Conservation (phyloP, 1,140 invertebrate genomes). For the Pseudoatta argentina region DNA sequence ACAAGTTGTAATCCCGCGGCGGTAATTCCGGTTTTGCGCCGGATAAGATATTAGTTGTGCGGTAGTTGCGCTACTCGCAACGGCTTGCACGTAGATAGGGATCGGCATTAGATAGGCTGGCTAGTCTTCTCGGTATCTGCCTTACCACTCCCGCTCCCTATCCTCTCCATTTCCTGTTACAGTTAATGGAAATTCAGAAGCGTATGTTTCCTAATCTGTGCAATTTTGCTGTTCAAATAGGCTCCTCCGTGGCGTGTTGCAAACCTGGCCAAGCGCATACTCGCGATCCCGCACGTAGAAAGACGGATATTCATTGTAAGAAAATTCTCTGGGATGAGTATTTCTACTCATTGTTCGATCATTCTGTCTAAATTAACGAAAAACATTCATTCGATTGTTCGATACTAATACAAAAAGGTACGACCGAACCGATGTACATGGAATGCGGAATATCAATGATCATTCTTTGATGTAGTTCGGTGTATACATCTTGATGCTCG, state of each 20-base stretch:
- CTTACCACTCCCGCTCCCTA: slow-evolving; percentile 62
- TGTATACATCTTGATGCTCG: slow-evolving; percentile 13
- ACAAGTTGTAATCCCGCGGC: slow-evolving; percentile 85
- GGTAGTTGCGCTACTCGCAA: slow-evolving; percentile 79
- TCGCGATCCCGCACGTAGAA: slow-evolving; percentile 31
- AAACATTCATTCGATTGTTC: not conserved
- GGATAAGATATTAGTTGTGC: slow-evolving; percentile 85
- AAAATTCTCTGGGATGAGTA: not conserved
- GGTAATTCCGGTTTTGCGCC: slow-evolving; percentile 85
- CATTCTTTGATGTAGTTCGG: slow-evolving; percentile 20
- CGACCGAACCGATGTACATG: not conserved
- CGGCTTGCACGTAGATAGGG: slow-evolving; percentile 80
- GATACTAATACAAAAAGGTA: not conserved
- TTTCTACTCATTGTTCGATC: not conserved
- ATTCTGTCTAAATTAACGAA: not conserved
- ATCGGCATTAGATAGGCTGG: slow-evolving; percentile 83
- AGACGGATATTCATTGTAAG: not conserved
- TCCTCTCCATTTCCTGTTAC: slow-evolving; percentile 83
- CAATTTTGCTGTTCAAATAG: slow-evolving; percentile 82
- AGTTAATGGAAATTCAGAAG: slow-evolving; percentile 85
- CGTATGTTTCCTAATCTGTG: slow-evolving; percentile 82
- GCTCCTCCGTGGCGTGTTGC: slow-evolving; percentile 50
- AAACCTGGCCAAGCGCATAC: not conserved
- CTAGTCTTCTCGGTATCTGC: slow-evolving; percentile 60
- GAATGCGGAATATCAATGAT: slow-evolving; percentile 2